These are phyloP conservation scores for Aphidius gifuensis DNA, from an alignment of 1,140 invertebrate genomes.

Conservation along the genomic window DNA sequence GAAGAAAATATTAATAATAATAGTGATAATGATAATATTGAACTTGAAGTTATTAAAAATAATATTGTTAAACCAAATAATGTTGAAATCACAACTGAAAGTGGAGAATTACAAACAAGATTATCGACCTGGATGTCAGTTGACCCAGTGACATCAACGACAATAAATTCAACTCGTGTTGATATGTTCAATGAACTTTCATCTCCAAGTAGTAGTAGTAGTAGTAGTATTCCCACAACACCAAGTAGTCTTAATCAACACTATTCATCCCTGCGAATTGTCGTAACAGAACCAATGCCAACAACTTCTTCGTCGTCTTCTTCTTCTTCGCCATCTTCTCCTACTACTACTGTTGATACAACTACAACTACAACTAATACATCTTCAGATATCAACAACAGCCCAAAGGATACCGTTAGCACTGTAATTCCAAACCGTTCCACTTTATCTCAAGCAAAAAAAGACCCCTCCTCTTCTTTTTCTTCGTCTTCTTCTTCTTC, in stretches of 20 bases:
- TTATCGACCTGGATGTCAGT: slow-evolving; percentile 26
- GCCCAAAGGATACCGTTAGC: slow-evolving; percentile 10
- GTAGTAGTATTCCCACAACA: slow-evolving; percentile 17
- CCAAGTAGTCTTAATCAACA: slow-evolving; percentile 4
- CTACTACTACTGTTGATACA: slow-evolving; percentile 19
- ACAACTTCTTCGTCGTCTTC: too few species aligned
- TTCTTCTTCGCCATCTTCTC: too few species aligned
- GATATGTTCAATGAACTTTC: slow-evolving; percentile 12
- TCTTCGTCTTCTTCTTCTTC: too few species aligned
- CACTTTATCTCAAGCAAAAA: too few species aligned
- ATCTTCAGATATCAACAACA: slow-evolving; percentile 21
- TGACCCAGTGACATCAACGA: slow-evolving; percentile 14
- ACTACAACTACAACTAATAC: slow-evolving; percentile 13
- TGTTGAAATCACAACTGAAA: background rate
- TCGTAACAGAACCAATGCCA: slow-evolving; percentile 29
- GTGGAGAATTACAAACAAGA: background rate
- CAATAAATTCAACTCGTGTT: background rate
- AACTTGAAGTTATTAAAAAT: background rate
- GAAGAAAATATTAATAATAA: background rate
- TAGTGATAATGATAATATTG: background rate
- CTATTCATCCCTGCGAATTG: slow-evolving; percentile 26
- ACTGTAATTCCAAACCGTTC: too few species aligned
- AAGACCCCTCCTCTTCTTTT: too few species aligned
- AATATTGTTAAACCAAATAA: too few species aligned
- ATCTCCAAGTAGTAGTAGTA: background rate